A percentile compares a stretch with the other conserved stretches of the same genome.
phyloP scores from a whole-genome alignment of 1,140 invertebrate genomes.

The Aphaenogaster rudis region DNA sequence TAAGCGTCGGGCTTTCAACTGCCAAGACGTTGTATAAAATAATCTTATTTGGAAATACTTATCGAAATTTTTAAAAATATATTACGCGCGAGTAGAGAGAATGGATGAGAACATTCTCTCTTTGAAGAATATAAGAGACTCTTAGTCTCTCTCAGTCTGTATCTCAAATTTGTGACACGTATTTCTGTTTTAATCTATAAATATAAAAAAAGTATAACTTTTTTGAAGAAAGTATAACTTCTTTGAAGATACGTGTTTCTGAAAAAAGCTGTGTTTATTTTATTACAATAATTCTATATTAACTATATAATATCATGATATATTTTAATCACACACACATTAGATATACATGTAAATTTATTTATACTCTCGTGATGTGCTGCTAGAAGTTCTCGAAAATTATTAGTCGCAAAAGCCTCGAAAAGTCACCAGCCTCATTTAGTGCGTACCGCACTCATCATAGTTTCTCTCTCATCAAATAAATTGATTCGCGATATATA shows the following conservation, averaged over 20 bases:
- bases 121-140: neutral
- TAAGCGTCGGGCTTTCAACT: conserved; percentile 23
- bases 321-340: neutral
- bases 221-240: neutral
- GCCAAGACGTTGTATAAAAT: neutral
- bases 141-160: neutral
- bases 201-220: neutral
- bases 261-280: neutral
- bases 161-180: neutral
- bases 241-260: neutral
- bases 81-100: neutral
- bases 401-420: neutral
- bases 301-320: neutral
- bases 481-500: conserved; percentile 49
- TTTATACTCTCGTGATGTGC: neutral
- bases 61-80: neutral
- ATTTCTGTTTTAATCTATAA: neutral
- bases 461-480: conserved; percentile 52
- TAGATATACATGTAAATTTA: neutral
- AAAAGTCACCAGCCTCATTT: neutral
- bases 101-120: neutral
- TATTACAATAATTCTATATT: neutral
- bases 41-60: neutral
- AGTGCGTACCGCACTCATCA: neutral
- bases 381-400: neutral